phyloP scores from a whole-genome alignment of 2,113 vertebrate species.

The Thamnophis sirtalis region DNA sequence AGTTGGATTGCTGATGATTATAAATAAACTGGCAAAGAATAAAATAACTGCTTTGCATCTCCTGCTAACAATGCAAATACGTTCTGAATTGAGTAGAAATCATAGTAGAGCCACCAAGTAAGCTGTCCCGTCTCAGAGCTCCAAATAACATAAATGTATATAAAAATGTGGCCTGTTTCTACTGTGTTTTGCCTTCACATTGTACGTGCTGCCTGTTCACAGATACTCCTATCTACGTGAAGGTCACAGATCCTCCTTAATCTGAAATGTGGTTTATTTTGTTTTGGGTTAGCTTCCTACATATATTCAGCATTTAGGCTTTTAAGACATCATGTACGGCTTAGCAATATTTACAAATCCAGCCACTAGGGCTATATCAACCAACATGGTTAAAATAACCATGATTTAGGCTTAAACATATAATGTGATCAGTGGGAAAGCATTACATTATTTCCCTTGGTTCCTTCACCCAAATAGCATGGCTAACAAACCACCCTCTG shows the following conservation, averaged over 20 bases:
- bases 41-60: neutral
- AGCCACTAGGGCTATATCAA: neutral
- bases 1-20: neutral
- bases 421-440: neutral
- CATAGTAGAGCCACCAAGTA: neutral
- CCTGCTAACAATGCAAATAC: neutral
- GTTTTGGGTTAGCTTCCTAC: neutral
- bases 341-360: neutral
- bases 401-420: neutral
- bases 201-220: neutral
- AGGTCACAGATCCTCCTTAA: neutral
- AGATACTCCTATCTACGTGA: neutral
- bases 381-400: neutral
- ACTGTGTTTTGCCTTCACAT: accelerated
- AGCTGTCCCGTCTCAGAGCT: neutral
- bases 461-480: neutral
- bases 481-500: neutral
- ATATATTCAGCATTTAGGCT: neutral
- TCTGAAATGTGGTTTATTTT: neutral
- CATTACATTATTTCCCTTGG: neutral
- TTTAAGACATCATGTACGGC: neutral
- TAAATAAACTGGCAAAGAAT: neutral
- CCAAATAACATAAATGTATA: neutral
- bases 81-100: neutral
- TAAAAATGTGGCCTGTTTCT: neutral